Base-by-base conservation (phyloP, 23 tunicate genomes). In the Trididemnum nubilum region DNA sequence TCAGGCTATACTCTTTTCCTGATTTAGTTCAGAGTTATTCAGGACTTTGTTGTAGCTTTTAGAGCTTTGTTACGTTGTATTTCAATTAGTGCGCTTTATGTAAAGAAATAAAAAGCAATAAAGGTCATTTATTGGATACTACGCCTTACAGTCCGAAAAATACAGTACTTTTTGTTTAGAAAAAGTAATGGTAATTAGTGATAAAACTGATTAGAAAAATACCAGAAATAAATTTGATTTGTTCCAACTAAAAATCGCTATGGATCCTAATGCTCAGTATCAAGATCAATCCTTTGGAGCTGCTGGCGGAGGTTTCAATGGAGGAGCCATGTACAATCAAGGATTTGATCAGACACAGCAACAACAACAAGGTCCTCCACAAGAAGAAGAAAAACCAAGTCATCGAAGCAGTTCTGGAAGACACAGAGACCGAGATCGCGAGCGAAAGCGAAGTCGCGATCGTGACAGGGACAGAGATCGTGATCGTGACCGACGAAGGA, bases 351-450 rank as follows among this genome's bases (percentile, higher is more conserved):
- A 40, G 25, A 3, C 32, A n/a, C 29, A 40, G 30, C 79, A 73
- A 26, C n/a, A n/a, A n/a, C n/a, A n/a, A n/a, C 60, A 64, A 76
- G 58, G 58, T 44, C 35, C 51, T 9, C 28, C 60, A 37, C 73
- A 65, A 54, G 64, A 64, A 54, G 33, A 77, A 54, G 65, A 85
- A 36, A 0, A 28, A 44, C 58, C 65, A 36, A 12, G 71, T 30
- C 28, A 77, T 73, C 61, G 61, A 40, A 26, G 79, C 32, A 33
- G 76, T 33, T 70, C 76, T 30, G 37, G 39, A 33, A n/a, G 79
- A 49, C 79, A 73, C 61, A n/a, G 79, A 40, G 79, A 73, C 25
- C 79, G 79, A 2, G 61, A 73, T 22, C 59, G 79, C 3, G 79
- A 73, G 38, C 79, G 79, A 7, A 40, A 73, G 12, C 59, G 79